Evolutionary conservation across 30 jellyfish, hydroid and myxozoan species (phyloP).

Genomic region (Aurelia aurita): DNA sequence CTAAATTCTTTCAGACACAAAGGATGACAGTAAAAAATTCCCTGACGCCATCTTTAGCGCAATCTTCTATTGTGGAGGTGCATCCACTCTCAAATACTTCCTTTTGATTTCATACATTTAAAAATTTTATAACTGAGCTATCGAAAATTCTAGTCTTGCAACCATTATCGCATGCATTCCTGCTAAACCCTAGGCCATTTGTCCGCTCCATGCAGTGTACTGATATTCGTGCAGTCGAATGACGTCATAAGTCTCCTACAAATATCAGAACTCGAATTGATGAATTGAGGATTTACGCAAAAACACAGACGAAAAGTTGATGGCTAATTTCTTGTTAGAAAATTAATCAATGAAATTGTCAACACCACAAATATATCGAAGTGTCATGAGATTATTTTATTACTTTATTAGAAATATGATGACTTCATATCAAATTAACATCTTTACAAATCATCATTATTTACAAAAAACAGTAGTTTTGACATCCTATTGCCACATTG

Average conservation of each 20-base stretch:
- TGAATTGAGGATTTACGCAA: neutral
- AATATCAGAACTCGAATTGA: neutral
- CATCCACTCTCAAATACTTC: too few relatives aligned
- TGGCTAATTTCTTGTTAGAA: neutral
- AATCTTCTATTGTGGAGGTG: too few relatives aligned
- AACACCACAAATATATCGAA: constrained; percentile 12
- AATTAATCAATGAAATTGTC: constrained; percentile 17
- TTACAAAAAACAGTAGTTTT: neutral
- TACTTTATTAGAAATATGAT: neutral
- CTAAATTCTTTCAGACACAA: too few relatives aligned
- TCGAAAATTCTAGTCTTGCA: too few relatives aligned
- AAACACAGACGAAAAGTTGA: neutral
- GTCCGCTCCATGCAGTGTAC: neutral
- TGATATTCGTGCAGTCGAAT: neutral
- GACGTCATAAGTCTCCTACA: neutral
- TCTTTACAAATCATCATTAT: constrained; percentile 43
- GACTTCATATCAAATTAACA: constrained; percentile 34
- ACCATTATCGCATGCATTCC: too few relatives aligned
- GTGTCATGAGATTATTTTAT: constrained; percentile 14
- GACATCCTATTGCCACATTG: too few relatives aligned
- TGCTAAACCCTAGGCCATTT: too few relatives aligned
- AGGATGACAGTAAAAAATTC: too few relatives aligned
- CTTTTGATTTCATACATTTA: too few relatives aligned
- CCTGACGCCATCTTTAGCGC: too few relatives aligned
- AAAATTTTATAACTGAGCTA: too few relatives aligned